Evolutionary conservation across 2,113 vertebrate species (phyloP), one percentile per base, ranked within the genome.

Genomic region (Heterotis niloticus): DNA sequence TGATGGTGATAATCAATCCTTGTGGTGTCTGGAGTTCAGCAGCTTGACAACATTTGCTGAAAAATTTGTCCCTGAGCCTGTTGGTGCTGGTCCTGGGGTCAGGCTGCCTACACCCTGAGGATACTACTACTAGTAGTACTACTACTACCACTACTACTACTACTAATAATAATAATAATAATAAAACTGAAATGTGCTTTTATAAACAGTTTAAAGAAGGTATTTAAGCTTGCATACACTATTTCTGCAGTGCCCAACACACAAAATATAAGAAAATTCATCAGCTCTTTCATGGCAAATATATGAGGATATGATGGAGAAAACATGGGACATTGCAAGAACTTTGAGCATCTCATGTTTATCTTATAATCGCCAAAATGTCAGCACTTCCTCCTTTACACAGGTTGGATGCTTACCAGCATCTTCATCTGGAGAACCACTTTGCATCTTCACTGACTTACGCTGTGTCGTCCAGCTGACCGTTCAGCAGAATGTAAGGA

Each of bases 401-500:
- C 29, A 70, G 17, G 51, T 51, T 70, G 28, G n/a, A 44, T 44
- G 34, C 18, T 20, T 70, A 70, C 51, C 52, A n/a, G 52, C 34
- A 20, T 54, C 44, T n/a, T 23, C 69, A 71, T 29, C 69, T 54
- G 34, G 52, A 71, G 51, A 18, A 56, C 5, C 82, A 81, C 75
- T 84, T 5, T 81, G 82, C 0, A 51, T 90, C 0, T 20, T 5
- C 24, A 64, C 1, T 10, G 5, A 1, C 62, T 51, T 51, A 17
- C 57, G n/a, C 29, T 51, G 20, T 59, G n/a, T 26, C 66, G 12
- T 59, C 71, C 23, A 64, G n/a, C 13, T 60, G 54, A 16, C 44
- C 26, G 64, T 23, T n/a, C 20, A 12, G 20, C 17, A 51, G 5
- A 71, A 23, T 4, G 34, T 52, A 1, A 26, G 52, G 23, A 34